Conservation (phyloP, 1,140 invertebrate genomes). For the Bradysia coprophila region DNA sequence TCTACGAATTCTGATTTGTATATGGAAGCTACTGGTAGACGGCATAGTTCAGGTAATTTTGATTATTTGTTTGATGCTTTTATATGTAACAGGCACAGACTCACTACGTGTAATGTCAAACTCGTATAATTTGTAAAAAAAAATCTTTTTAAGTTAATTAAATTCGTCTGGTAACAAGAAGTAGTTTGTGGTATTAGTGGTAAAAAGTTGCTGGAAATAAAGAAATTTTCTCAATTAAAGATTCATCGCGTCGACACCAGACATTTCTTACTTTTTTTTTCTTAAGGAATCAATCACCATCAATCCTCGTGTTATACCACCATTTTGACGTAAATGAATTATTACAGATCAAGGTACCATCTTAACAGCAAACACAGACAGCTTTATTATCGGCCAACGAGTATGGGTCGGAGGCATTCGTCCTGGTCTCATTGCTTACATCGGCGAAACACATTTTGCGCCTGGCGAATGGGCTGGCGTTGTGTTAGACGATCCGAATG, state of each 20-base stretch:
- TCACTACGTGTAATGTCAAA: constrained; percentile 1
- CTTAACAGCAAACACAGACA: constrained; percentile 77
- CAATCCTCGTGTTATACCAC: no score
- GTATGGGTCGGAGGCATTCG: constrained; percentile 94
- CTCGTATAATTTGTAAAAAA: neutral
- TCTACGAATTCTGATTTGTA: constrained; percentile 19
- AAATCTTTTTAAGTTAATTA: neutral
- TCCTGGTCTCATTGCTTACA: constrained; percentile 85
- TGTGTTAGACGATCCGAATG: constrained; percentile 82
- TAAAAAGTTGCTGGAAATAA: no score
- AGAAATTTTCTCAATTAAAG: no score
- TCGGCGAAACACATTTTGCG: constrained; percentile 95
- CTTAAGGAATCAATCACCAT: no score
- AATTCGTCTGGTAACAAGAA: neutral
- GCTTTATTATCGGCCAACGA: constrained; percentile 87
- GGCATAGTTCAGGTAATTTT: constrained; percentile 23
- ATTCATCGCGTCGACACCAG: no score
- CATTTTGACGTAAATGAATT: no score
- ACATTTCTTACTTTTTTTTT: no score
- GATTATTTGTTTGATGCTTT: constrained; percentile 5
- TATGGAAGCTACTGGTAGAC: constrained; percentile 22
- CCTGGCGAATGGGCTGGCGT: constrained; percentile 94
- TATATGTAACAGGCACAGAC: no score
- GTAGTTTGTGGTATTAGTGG: no score
- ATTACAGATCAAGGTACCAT: constrained; percentile 60